Conservation (phyloP, 2,888 invertebrate genomes). For the Lycaena phlaeas region DNA sequence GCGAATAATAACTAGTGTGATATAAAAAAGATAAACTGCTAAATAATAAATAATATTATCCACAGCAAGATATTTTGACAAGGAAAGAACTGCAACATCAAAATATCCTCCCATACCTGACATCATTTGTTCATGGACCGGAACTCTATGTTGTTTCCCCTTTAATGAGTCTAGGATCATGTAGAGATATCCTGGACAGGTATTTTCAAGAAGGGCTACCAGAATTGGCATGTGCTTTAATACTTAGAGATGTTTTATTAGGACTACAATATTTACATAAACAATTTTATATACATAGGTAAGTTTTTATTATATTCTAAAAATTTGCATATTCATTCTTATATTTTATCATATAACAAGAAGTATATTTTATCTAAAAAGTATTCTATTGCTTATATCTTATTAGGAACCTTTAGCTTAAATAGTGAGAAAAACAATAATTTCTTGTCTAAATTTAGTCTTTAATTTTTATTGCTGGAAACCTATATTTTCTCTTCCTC, state of each 20-base stretch:
- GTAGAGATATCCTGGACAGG: slow-evolving; percentile 82
- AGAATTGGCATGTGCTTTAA: slow-evolving; percentile 84
- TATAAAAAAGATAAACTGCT: too few species aligned
- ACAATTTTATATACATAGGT: slow-evolving; percentile 90
- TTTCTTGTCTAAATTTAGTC: too few species aligned
- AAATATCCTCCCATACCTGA: slow-evolving; percentile 82
- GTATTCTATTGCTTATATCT: too few species aligned
- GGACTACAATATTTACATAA: slow-evolving; percentile 90
- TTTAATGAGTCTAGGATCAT: slow-evolving; percentile 88
- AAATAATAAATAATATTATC: slow-evolving; percentile 21
- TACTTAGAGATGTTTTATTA: slow-evolving; percentile 83
- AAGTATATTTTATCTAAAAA: too few species aligned
- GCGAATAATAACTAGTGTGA: too few species aligned
- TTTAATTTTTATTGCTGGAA: too few species aligned
- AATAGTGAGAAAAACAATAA: too few species aligned
- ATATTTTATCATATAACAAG: too few species aligned
- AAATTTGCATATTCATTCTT: too few species aligned
- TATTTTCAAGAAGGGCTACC: slow-evolving; percentile 86
- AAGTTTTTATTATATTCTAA: too few species aligned
- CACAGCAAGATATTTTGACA: slow-evolving; percentile 84
- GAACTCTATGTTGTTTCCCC: slow-evolving; percentile 87
- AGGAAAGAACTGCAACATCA: slow-evolving; percentile 85
- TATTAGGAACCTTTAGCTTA: too few species aligned
- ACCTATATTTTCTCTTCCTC: too few species aligned
- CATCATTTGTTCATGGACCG: slow-evolving; percentile 83